Evolutionary conservation across 2,113 vertebrate genomes (phyloP).

Genomic region (Phylloscopus whistleri): DNA sequence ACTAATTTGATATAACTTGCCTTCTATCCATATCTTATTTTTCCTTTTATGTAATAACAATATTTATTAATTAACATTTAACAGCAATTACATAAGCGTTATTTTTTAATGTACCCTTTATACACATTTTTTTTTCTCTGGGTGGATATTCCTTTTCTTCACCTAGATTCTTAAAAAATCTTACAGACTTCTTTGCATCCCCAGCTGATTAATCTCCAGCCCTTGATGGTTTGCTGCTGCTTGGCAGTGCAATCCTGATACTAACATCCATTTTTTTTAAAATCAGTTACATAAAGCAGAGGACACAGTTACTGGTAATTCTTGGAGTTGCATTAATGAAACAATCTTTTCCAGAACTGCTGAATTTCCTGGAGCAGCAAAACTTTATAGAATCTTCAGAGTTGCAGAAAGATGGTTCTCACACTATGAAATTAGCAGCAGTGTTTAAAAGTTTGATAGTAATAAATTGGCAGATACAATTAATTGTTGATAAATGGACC

Average conservation of each 20-base stretch:
- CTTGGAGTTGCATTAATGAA: neutral
- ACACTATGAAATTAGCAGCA: neutral
- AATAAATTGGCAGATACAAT: neutral
- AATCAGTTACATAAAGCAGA: neutral
- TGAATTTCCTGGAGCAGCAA: neutral
- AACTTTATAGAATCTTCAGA: neutral
- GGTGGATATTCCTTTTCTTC: neutral
- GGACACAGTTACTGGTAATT: neutral
- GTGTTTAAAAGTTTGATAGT: neutral
- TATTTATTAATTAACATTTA: neutral
- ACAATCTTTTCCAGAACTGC: neutral
- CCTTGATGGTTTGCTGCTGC: neutral
- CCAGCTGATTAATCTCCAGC: neutral
- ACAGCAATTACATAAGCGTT: rapidly evolving
- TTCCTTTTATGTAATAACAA: neutral
- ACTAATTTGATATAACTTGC: neutral
- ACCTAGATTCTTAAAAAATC: neutral
- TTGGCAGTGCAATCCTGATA: neutral
- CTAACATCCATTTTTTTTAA: neutral
- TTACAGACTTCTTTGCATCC: neutral
- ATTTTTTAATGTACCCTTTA: neutral
- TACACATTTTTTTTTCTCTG: neutral
- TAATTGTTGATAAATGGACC: neutral
- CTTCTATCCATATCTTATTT: neutral
- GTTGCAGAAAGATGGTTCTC: neutral